Base-by-base conservation (phyloP, 1,140 invertebrate species). In the Scaptomyza graminum region DNA sequence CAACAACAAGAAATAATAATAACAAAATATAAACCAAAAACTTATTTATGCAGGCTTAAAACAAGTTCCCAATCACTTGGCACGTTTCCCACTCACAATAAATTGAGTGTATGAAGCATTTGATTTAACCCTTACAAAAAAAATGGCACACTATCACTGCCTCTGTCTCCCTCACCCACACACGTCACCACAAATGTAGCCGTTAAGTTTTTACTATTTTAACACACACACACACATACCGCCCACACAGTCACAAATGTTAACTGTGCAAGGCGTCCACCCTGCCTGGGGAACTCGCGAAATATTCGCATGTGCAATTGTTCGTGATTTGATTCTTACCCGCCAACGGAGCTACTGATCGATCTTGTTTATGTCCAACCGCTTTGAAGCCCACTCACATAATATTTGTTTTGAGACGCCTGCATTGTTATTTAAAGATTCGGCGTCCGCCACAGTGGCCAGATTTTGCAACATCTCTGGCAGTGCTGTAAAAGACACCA, bases 51-150 rank as follows among this genome's bases (percentile, higher is more conserved):
- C 25, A 25, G 12, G 15, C 11, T 31, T 67, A 44, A 69, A 79
- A 81, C 79, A 43, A 74, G 79, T 81, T 81, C 74, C 78, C 78
- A 41, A 39, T 81, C 79, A 84, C 70, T 77, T 69, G 68, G 52
- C 77, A 2, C 18, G 5, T 44, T 8, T 61, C 41, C 50, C 18
- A 18, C 43, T 39, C 18, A 52, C 31, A 41, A 57, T 57, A 39
- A 3, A 34, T 28, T 34, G 12, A 11, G 11, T n/a, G 37, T 41
- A n/a, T 41, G 37, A 3, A 41, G 25, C 13, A 16, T 13, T 39
- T 49, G 25, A 25, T 43, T 52, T 25, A 8, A n/a, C n/a, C n/a
- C n/a, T 41, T 8, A 46, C 39, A 2, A 44, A 5, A 37, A 18
- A 6, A 22, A 6, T 41, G 12, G 15, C 4, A 12, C 9, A 41